These are phyloP conservation scores for Hydropotes inermis DNA, from an alignment of 2,113 vertebrate species.

Conservation along the genomic window DNA sequence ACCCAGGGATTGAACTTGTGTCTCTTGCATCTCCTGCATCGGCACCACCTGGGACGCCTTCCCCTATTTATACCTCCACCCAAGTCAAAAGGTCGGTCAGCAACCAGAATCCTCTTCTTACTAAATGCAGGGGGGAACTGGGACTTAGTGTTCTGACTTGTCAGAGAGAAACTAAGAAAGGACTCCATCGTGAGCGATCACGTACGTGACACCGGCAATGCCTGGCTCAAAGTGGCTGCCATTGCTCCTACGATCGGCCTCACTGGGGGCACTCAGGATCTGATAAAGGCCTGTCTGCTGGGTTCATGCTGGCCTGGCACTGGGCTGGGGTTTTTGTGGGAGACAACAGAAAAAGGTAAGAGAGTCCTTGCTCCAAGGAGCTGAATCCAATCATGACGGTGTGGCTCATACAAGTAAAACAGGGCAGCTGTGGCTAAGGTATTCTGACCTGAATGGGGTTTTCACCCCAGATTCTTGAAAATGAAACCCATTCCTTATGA, in stretches of 20 bases:
- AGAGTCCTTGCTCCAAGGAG: not conserved
- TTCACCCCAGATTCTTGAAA: not conserved
- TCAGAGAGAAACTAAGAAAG: not conserved
- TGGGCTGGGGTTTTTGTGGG: not conserved
- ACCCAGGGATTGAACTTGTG: not conserved
- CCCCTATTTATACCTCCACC: fast-evolving
- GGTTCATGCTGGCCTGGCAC: fast-evolving
- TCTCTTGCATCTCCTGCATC: not conserved
- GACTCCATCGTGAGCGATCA: fast-evolving
- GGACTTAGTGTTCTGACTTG: not conserved
- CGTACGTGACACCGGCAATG: fast-evolving
- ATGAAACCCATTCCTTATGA: not conserved
- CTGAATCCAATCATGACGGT: not conserved
- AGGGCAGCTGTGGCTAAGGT: fast-evolving
- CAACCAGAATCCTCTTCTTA: not conserved
- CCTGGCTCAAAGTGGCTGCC: not conserved
- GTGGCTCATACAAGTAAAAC: not conserved
- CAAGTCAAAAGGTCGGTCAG: not conserved
- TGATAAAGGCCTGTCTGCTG: not conserved
- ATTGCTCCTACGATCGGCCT: fast-evolving
- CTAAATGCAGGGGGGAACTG: not conserved
- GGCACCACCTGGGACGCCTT: not conserved
- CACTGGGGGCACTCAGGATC: fast-evolving
- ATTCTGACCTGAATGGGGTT: fast-evolving
- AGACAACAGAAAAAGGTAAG: not conserved